Conservation (phyloP, 1,140 invertebrate species). For the Nylanderia fulva region DNA sequence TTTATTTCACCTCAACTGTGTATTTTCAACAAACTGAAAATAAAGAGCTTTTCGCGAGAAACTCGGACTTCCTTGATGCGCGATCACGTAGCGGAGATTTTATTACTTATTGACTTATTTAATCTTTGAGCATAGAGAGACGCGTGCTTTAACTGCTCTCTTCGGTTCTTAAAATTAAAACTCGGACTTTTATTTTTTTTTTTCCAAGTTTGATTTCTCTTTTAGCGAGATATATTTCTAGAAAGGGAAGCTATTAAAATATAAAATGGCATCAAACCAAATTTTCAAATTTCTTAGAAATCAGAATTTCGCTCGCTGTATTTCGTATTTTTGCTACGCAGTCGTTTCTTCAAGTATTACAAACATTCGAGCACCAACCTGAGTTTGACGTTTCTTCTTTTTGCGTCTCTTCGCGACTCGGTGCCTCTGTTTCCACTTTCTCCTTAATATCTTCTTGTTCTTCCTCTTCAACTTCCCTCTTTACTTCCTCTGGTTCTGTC, state of each 20-base stretch:
- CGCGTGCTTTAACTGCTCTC: not conserved
- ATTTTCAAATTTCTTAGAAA: not conserved
- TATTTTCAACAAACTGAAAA: not conserved
- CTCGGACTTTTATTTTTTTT: constrained; percentile 16
- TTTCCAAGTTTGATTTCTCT: no score
- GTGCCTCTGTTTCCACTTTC: not conserved
- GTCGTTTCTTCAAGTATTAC: not conserved
- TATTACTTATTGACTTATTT: constrained; percentile 7
- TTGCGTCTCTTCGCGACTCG: constrained; percentile 53
- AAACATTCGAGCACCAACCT: constrained; percentile 70
- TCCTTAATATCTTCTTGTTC: constrained; percentile 1
- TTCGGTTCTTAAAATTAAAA: not conserved
- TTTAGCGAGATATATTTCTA: not conserved
- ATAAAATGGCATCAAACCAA: constrained; percentile 10
- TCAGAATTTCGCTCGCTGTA: not conserved
- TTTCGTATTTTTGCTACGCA: not conserved
- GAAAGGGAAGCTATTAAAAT: not conserved
- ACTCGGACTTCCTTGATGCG: not conserved
- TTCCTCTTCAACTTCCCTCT: not conserved
- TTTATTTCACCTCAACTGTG: not conserved
- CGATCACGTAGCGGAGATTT: not conserved
- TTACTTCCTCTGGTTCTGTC: not conserved
- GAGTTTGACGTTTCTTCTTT: constrained; percentile 69
- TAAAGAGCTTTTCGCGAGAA: not conserved
- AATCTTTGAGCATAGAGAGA: not conserved